A percentile compares a stretch with the other conserved stretches of the same genome.
These are phyloP conservation scores for Lepisosteus oculatus DNA, from an alignment of 2,113 vertebrate genomes.

Conservation along the genomic window DNA sequence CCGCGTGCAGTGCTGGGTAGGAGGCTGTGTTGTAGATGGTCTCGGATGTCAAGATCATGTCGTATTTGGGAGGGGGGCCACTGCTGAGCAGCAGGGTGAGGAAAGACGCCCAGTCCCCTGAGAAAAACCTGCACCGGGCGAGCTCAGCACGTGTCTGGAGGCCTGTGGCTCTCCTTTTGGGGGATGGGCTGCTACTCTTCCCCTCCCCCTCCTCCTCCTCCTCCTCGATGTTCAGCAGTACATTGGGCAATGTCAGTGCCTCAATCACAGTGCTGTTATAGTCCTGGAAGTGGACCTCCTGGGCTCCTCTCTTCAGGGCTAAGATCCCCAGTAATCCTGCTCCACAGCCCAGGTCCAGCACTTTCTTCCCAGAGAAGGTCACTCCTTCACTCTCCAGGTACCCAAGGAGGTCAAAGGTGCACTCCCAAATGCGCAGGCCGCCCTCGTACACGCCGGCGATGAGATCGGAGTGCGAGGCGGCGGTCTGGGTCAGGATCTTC, in stretches of 20 bases:
- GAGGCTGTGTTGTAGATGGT: constrained; percentile 88
- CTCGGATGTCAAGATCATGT: constrained; percentile 90
- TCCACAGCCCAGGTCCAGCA: constrained; percentile 91
- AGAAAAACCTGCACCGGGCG: constrained; percentile 78
- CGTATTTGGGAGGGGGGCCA: constrained; percentile 65
- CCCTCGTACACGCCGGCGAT: constrained; percentile 92
- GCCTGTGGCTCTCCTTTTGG: constrained; percentile 48
- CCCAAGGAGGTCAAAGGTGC: constrained; percentile 86
- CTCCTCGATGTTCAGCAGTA: constrained; percentile 71
- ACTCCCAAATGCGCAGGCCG: constrained; percentile 95
- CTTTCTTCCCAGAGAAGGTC: constrained; percentile 67
- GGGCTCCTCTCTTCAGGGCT: constrained; percentile 74
- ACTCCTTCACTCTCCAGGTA: constrained; percentile 68
- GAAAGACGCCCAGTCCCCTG: constrained; percentile 87
- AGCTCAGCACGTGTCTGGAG: constrained; percentile 27
- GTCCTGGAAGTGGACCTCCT: constrained; percentile 87
- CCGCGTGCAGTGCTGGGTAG: constrained; percentile 75
- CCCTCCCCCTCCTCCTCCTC: constrained; percentile 4
- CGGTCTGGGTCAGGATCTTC: constrained; percentile 66
- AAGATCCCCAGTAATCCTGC: constrained; percentile 84
- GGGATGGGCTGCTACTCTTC: constrained; percentile 26
- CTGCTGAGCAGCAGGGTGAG: constrained; percentile 61
- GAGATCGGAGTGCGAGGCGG: constrained; percentile 80
- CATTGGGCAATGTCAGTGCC: constrained; percentile 83
- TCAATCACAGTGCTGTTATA: constrained; percentile 91